Evolutionary conservation across 1,140 invertebrate species (phyloP), one percentile per base, ranked within the genome.

Genomic region (Ylistrum balloti): DNA sequence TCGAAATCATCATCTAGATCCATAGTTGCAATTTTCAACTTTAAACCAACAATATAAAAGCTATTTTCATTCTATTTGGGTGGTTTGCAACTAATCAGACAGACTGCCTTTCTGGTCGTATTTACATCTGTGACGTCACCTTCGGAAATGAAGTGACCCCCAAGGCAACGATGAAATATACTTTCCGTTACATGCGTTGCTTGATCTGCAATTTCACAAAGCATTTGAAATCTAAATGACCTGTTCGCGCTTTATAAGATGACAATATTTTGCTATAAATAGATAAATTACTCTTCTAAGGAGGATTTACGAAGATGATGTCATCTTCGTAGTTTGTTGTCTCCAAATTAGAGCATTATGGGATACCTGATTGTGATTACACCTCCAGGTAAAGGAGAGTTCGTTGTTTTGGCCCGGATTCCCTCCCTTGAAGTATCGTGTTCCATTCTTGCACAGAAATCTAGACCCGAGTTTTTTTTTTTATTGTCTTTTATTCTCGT

Each of bases 1-100:
- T 97, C 97, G 33, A 97, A 95, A 95, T 98, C 98, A 96, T 98
- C 98, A 95, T 99, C 98, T 88, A 98, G 98, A 97, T 99, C 98
- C 98, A 99, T 99, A 41, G 22, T 94, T 85, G 33, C 87, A 33
- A 86, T 32, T 33, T 33, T 0, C 22, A 41, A 41, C 74, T 13
- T 35, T 89, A 74, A 74, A 74, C 56, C 56, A 74, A 28, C n/a
- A 17, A 74, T 74, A 74, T 74, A 74, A n/a, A 74, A 22, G 56
- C 11, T 5, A 74, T 74, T 74, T 74, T 74, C 56, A 74, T 88
- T 48, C 86, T 35, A 74, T 89, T 45, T 86, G 86, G 32, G 38
- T 86, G 88, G 86, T 86, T 89, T 86, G 38, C 34, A 86, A 35
- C 87, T 85, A 87, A 86, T 86, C 33, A 38, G 22, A 85, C 88